Conservation (phyloP, 1,140 invertebrate species). For the Phymastichus coffea region DNA sequence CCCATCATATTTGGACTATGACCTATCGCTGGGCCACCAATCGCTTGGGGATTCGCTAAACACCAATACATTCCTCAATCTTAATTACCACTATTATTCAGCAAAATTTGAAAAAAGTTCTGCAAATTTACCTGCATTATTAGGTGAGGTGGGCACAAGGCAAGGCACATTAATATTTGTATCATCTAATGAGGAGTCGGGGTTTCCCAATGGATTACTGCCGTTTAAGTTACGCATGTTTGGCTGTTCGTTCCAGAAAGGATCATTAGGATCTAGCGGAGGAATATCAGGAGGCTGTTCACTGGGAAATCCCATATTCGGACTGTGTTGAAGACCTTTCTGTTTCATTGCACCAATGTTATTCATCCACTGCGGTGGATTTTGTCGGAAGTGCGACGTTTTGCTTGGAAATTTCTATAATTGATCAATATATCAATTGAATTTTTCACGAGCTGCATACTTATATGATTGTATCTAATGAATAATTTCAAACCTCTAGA, state of each 20-base stretch:
- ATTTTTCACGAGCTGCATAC: too few species aligned
- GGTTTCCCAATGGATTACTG: conserved; percentile 52
- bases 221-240: conserved; percentile 53
- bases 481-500: conserved; percentile 70
- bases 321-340: conserved; percentile 58
- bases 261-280: conserved; percentile 51
- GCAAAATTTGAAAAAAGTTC: neutral
- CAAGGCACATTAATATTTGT: conserved; percentile 58
- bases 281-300: conserved; percentile 54
- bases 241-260: conserved; percentile 55
- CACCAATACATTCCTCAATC: neutral
- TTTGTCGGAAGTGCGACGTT: conserved; percentile 82
- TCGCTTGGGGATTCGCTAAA: conserved; percentile 49
- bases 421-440: too few species aligned
- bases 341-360: conserved; percentile 76
- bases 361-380: conserved; percentile 78
- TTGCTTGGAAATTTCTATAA: conserved; percentile 85
- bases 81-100: too few species aligned
- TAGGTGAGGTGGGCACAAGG: conserved; percentile 55
- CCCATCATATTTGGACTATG: conserved; percentile 54
- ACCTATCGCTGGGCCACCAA: conserved; percentile 48
- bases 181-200: conserved; percentile 54
- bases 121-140: conserved; percentile 47
- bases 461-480: too few species aligned
- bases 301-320: conserved; percentile 50